A percentile compares a stretch with the other conserved stretches of the same genome.
phyloP scores from a whole-genome alignment of 2,797 vertebrate species.

The Chaenodraco wilsoni region DNA sequence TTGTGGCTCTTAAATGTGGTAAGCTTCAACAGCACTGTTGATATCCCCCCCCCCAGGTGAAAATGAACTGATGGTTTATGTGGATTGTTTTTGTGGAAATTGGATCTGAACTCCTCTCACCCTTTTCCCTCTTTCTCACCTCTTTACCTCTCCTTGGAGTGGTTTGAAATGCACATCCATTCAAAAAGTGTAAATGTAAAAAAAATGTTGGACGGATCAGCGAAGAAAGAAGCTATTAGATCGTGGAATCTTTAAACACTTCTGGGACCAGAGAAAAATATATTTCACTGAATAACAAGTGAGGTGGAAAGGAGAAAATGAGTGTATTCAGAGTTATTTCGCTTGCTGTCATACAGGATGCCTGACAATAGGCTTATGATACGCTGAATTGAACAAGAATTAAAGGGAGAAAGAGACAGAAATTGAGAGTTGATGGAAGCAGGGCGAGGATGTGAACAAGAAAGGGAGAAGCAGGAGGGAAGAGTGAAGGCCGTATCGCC shows the following conservation, averaged over 20 bases:
- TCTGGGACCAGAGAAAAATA: neutral
- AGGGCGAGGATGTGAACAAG: conserved; percentile 44
- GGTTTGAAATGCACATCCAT: conserved; percentile 4
- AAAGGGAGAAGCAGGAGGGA: conserved; percentile 23
- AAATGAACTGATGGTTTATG: too few species aligned
- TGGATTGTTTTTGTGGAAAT: neutral
- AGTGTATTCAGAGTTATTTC: conserved; percentile 27
- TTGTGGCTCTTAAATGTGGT: too few species aligned
- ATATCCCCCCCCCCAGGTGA: neutral
- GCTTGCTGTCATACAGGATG: conserved; percentile 43
- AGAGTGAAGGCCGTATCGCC: conserved; percentile 48
- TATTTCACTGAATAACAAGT: conserved; percentile 7
- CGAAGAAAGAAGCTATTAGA: conserved; percentile 24
- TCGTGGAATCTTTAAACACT: conserved; percentile 15
- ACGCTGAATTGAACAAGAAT: conserved; percentile 37
- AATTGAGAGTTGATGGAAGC: conserved; percentile 13
- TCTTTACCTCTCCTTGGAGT: neutral
- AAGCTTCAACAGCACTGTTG: neutral
- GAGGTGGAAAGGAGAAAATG: conserved; percentile 10
- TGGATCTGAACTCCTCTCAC: neutral
- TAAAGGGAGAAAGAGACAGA: conserved; percentile 20
- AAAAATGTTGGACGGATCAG: conserved; percentile 36
- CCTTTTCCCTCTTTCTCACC: conserved; percentile 10
- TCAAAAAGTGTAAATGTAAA: conserved; percentile 8
- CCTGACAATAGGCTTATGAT: conserved; percentile 35